These are phyloP conservation scores for Patella caerulea DNA, from an alignment of 2,888 invertebrate genomes.

Conservation along the genomic window DNA sequence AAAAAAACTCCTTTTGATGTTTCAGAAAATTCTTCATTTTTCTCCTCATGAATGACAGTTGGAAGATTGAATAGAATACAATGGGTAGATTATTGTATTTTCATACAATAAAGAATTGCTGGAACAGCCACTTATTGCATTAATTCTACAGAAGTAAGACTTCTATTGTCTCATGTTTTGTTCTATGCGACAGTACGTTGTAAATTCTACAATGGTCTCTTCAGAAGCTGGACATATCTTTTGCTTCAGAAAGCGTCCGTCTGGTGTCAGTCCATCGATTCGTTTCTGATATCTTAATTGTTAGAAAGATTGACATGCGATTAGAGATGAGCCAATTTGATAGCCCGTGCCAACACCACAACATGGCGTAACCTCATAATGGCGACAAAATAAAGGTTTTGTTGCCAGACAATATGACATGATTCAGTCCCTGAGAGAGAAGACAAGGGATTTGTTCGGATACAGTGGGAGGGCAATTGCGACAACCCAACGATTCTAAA, in stretches of 20 bases:
- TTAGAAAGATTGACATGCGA: slow-evolving; percentile 5
- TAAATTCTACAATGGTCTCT: neutral
- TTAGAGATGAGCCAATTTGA: slow-evolving; percentile 12
- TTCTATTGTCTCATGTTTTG: no score
- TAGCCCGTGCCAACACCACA: slow-evolving; percentile 10
- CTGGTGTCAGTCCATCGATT: slow-evolving; percentile 4
- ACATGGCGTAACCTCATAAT: slow-evolving; percentile 9
- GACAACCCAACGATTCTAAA: neutral
- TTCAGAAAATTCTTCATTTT: no score
- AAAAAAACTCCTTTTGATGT: no score
- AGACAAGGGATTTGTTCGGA: slow-evolving; percentile 7
- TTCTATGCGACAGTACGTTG: no score
- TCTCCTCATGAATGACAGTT: no score
- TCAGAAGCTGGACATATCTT: neutral
- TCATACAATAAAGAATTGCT: no score
- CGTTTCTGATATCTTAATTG: slow-evolving; percentile 9
- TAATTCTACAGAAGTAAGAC: no score
- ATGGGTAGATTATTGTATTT: no score
- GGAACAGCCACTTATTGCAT: no score
- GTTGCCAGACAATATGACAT: neutral
- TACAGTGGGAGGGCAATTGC: slow-evolving; percentile 9
- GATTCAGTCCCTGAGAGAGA: neutral
- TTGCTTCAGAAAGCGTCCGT: neutral
- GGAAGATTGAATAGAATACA: no score
- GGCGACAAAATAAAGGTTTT: slow-evolving; percentile 9